Evolutionary conservation across 92 coral and sea anemone genomes (phyloP).

Genomic region (Siderastrea siderea): DNA sequence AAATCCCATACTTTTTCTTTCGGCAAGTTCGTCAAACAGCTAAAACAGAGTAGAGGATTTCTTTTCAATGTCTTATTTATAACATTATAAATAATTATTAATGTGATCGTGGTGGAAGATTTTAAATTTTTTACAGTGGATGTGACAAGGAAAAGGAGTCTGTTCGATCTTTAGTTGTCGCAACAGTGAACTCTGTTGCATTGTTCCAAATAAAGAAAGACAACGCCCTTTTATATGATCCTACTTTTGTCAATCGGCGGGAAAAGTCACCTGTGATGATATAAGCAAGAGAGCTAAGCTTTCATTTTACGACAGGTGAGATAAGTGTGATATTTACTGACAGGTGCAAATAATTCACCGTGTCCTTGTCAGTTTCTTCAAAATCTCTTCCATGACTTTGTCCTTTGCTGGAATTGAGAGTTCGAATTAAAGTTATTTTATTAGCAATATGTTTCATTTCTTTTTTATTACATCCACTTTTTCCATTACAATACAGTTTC

Average conservation of each 20-base stretch:
- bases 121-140: not conserved
- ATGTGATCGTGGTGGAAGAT: slow-evolving; percentile 22
- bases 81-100: slow-evolving; percentile 14
- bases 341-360: slow-evolving; percentile 31
- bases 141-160: not conserved
- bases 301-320: slow-evolving; percentile 14
- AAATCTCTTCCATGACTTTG: not conserved
- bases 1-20: not conserved
- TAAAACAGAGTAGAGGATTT: slow-evolving; percentile 2
- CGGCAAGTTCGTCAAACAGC: not conserved
- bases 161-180: not conserved
- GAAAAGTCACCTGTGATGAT: not conserved
- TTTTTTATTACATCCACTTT: not conserved
- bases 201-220: not conserved
- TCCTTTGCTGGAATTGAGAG: not conserved
- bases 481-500: not conserved
- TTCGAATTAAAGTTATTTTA: not conserved
- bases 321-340: slow-evolving; percentile 13
- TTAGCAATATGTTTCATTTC: not conserved
- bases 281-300: slow-evolving; percentile 1
- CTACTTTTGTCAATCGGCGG: not conserved
- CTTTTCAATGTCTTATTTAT: slow-evolving; percentile 15
- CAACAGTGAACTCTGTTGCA: not conserved
- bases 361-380: not conserved
- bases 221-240: not conserved